A percentile compares a stretch with the other conserved stretches of the same genome.
Conservation (phyloP, 1,140 invertebrate species). For the Pseudachorutes palmiensis region DNA sequence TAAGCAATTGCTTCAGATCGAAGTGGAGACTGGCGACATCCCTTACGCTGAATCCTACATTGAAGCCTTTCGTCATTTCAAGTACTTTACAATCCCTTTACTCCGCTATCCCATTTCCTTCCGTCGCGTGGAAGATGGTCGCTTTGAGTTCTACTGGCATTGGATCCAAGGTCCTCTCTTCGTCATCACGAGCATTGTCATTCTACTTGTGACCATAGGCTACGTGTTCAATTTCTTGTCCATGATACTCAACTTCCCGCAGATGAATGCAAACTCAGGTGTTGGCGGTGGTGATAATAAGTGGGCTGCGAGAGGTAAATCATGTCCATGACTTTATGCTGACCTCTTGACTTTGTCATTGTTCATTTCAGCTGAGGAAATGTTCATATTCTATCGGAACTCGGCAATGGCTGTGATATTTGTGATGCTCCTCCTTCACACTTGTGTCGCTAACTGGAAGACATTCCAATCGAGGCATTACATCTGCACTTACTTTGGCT, state of each 20-base stretch:
- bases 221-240: neutral
- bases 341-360: neutral
- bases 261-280: neutral
- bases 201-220: neutral
- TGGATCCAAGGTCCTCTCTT: neutral
- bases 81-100: neutral
- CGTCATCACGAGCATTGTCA: neutral
- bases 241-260: neutral
- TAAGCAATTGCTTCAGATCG: neutral
- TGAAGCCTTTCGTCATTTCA: neutral
- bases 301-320: slow-evolving; percentile 5
- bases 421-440: neutral
- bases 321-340: neutral
- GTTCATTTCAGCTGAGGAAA: slow-evolving; percentile 4
- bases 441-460: neutral
- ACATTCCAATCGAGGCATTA: neutral
- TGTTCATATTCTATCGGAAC: slow-evolving; percentile 8
- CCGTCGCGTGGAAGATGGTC: neutral
- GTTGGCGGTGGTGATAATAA: neutral
- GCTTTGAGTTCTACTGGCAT: neutral
- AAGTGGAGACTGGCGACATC: neutral
- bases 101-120: neutral
- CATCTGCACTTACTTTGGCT: neutral
- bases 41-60: neutral
- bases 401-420: neutral